Base-by-base conservation (phyloP, 2,797 vertebrate species). In the Gymnoscopelus braueri region DNA sequence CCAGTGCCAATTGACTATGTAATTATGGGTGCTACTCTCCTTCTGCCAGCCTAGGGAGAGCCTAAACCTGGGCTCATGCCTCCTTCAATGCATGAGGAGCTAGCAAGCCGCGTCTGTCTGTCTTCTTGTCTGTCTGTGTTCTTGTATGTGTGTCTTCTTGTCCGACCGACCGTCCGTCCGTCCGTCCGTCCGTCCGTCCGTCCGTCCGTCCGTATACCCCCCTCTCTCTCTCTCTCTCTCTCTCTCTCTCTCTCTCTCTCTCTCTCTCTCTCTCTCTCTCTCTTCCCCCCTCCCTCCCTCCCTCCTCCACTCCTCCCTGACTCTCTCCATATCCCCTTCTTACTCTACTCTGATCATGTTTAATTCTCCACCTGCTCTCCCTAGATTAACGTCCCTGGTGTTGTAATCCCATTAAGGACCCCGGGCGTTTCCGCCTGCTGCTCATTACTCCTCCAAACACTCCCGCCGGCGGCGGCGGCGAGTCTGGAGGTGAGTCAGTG, bases 351-450 rank as follows among this genome's bases (percentile, higher is more conserved):
- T 84, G 84, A 91, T 85, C 83, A 71, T 80, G 86, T 90, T 88
- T 84, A 90, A 91, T 90, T 87, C 87, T 84, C 85, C 85, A 91
- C 90, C 88, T 90, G 88, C 79, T 89, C 86, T 84, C 82, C 62
- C 76, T 72, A 88, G 87, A 90, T 91, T 89, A 91, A 85, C 79
- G 86, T 88, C 79, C 87, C 86, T 72, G 71, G 83, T 89, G 86
- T 91, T 89, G 86, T 91, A 92, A 91, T 91, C 87, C 86, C 89
- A 91, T 90, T 90, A 89, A 87, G 76, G 81, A 74, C 71, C 82
- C 82, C 7, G 39, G 39, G 69, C 85, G 84, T 89, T 87, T 88
- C 88, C 63, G 76, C 82, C 83, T 71, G 85, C 65, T 57, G 71
- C 86, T 87, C 87, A 80, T 89, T 83, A 87, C 86, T 85, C 69